Base-by-base conservation (phyloP, 92 coral and sea anemone genomes). In the Isaurus tuberculatus region DNA sequence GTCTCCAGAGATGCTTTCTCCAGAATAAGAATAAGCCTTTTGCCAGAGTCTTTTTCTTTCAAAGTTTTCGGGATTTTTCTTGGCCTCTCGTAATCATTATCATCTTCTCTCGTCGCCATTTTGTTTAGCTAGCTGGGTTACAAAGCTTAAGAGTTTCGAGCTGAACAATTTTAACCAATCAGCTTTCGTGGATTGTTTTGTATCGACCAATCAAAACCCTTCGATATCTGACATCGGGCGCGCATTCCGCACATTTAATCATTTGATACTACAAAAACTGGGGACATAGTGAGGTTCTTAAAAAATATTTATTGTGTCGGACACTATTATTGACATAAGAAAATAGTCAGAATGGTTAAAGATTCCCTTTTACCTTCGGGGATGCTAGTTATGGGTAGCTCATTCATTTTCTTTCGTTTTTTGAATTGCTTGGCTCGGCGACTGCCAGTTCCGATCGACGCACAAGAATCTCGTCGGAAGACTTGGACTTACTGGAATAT, bases 1-100 rank as follows among this genome's bases (percentile, higher is more conserved):
- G 99, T 85, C 88, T 96, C 99, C 65, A 96, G 84, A 5, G 99
- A 96, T 28, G 99, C 98, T 36, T 87, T 94, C 73, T 96, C 99
- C 13, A 96, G 86, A 63, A 96, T 83, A 37, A 96, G 92, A 30
- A 96, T 92, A 73, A 96, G 89, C 5, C 99, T 89, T 79, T 94
- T 96, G 17, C 99, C 99, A 65, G 97, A 81, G 58, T 96, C 97
- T 83, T 94, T 96, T 81, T 96, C 97, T 65, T 94, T 90, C 61
- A 96, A 84, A 43, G 99, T 96, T 86, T 88, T 92, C 0, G 99
- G 95, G 4, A 94, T 87, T 92, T 96, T 96, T 22, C 91, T 85
- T 4, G 99, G 99, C 48, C 89, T 84, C 71, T 94, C 97, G 68
- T 90, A 92, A 55, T 91, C 98, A 27, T 79, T 90, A 64, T 89